A percentile compares a stretch with the other conserved stretches of the same genome.
Evolutionary conservation across 1,140 invertebrate species (phyloP).

Genomic region (Drosophila yakuba): DNA sequence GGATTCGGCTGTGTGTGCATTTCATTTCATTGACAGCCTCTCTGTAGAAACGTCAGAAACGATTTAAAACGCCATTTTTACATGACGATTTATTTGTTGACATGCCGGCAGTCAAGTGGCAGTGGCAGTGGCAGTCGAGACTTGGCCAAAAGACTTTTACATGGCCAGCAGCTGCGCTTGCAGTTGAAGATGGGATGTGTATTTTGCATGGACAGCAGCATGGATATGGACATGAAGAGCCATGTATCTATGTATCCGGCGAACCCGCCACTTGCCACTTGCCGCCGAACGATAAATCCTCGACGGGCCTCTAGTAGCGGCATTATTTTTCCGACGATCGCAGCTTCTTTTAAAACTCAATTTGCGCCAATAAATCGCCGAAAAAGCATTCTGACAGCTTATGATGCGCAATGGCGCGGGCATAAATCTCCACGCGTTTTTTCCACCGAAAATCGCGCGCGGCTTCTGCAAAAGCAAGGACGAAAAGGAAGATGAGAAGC

Average conservation of each 20-base stretch:
- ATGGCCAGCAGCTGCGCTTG: slow-evolving; percentile 64
- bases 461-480: slow-evolving; percentile 52
- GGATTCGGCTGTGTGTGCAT: slow-evolving; percentile 68
- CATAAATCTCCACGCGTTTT: slow-evolving; percentile 71
- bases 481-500: slow-evolving; percentile 3
- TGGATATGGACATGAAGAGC: not conserved
- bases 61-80: slow-evolving; percentile 83
- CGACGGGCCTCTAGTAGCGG: slow-evolving; percentile 12
- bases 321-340: slow-evolving; percentile 10
- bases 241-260: slow-evolving; percentile 6
- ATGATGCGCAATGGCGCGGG: slow-evolving; percentile 79
- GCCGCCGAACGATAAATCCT: slow-evolving; percentile 65
- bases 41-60: slow-evolving; percentile 76
- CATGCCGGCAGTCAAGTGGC: slow-evolving; percentile 58
- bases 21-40: slow-evolving; percentile 81
- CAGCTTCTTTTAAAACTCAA: slow-evolving; percentile 82
- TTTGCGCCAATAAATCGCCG: slow-evolving; percentile 82
- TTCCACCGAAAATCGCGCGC: slow-evolving; percentile 68
- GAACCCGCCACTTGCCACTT: not conserved
- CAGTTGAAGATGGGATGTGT: slow-evolving; percentile 65
- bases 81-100: slow-evolving; percentile 84
- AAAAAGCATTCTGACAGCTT: slow-evolving; percentile 82
- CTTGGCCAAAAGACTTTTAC: slow-evolving; percentile 60
- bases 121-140: slow-evolving; percentile 17
- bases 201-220: slow-evolving; percentile 61